Conservation (phyloP, 1,140 invertebrate species). For the Drosophila nikananu region DNA sequence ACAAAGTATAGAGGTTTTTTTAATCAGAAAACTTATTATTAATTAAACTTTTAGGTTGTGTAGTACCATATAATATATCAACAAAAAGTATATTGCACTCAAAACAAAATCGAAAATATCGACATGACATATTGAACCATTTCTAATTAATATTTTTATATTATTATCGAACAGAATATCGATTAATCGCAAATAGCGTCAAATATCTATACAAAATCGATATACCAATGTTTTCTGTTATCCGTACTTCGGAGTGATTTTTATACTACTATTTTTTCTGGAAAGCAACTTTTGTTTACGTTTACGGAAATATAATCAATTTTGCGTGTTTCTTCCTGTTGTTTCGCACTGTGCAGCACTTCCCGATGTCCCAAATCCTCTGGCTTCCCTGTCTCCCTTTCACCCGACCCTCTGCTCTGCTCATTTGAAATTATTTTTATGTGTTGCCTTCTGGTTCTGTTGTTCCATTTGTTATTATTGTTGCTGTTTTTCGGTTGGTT, state of each 20-base stretch:
- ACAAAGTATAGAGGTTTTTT: too few relatives aligned
- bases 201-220: background rate
- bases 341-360: slow-evolving; percentile 5
- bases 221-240: background rate
- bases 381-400: background rate
- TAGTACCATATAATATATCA: too few relatives aligned
- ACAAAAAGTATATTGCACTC: too few relatives aligned
- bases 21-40: too few relatives aligned
- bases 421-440: slow-evolving; percentile 81
- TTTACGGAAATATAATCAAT: background rate
- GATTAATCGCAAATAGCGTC: background rate
- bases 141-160: too few relatives aligned
- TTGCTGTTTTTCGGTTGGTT: slow-evolving; percentile 27
- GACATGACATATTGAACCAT: too few relatives aligned
- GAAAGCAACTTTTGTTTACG: background rate
- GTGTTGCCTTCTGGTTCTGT: slow-evolving; percentile 57
- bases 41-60: too few relatives aligned
- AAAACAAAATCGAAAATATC: too few relatives aligned
- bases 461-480: slow-evolving; percentile 31
- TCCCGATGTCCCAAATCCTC: slow-evolving; percentile 34
- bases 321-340: background rate
- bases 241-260: background rate
- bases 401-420: slow-evolving; percentile 5
- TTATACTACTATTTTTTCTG: background rate
- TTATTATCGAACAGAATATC: background rate